A percentile compares a stretch with the other conserved stretches of the same genome.
phyloP scores from a whole-genome alignment of 37 sponge, comb jelly and placozoan species.

The Petrosia ficiformis region DNA sequence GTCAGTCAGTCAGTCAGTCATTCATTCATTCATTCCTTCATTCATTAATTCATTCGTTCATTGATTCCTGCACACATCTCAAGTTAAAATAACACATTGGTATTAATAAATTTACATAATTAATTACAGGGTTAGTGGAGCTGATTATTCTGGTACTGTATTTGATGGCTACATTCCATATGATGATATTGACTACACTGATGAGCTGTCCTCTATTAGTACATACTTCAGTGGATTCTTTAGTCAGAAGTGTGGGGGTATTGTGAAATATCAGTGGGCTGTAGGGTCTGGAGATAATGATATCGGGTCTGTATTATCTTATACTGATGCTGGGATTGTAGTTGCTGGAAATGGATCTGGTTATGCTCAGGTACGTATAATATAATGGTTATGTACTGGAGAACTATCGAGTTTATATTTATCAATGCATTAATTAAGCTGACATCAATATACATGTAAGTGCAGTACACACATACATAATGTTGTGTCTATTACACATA shows the following conservation, averaged over 20 bases:
- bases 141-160: constrained; percentile 61
- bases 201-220: constrained; percentile 54
- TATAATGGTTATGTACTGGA: not conserved
- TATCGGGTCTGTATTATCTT: constrained; percentile 36
- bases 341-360: constrained; percentile 37
- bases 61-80: too few relatives aligned
- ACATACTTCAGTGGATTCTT: constrained; percentile 68
- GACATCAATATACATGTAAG: too few relatives aligned
- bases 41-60: too few relatives aligned
- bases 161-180: constrained; percentile 60
- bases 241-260: constrained; percentile 65
- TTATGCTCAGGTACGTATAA: constrained; percentile 44
- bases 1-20: too few relatives aligned
- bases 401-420: not conserved
- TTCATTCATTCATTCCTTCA: too few relatives aligned
- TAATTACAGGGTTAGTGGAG: constrained; percentile 52
- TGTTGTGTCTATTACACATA: too few relatives aligned
- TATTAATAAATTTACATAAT: too few relatives aligned
- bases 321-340: constrained; percentile 59
- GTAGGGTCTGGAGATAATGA: constrained; percentile 32
- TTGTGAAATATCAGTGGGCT: constrained; percentile 68
- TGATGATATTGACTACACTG: constrained; percentile 63
- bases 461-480: too few relatives aligned
- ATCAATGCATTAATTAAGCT: constrained; percentile 2
- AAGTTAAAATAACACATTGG: too few relatives aligned